Evolutionary conservation across 2,888 invertebrate genomes (phyloP).

Genomic region (Willowsia nigromaculata): DNA sequence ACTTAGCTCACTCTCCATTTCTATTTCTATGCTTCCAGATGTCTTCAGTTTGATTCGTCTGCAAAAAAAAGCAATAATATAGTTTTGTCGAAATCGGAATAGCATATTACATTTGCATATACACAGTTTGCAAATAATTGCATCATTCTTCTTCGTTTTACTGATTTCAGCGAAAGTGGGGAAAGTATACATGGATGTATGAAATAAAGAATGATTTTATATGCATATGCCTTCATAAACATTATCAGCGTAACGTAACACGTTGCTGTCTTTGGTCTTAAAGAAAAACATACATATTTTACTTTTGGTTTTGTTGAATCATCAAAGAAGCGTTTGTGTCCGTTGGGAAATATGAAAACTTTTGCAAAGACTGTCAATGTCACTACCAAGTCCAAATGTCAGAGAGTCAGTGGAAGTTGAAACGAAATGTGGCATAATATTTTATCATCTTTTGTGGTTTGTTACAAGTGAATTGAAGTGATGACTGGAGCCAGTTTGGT

Average conservation of each 20-base stretch:
- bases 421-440: neutral
- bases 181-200: neutral
- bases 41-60: conserved; percentile 80
- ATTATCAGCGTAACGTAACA: neutral
- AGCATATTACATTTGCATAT: no score
- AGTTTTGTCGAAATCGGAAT: neutral
- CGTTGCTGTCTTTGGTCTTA: no score
- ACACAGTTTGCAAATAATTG: no score
- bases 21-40: conserved; percentile 80
- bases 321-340: neutral
- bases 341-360: conserved; percentile 1
- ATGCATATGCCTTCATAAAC: neutral
- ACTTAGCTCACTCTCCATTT: conserved; percentile 78
- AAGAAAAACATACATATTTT: no score
- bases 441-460: neutral
- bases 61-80: neutral
- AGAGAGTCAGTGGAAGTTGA: neutral
- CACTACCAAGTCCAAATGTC: conserved; percentile 59
- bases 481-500: neutral
- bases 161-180: no score
- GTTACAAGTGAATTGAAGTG: neutral
- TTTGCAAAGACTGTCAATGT: conserved; percentile 56
- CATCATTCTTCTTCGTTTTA: no score
- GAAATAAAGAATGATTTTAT: neutral
- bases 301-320: neutral